Base-by-base conservation (phyloP, 2,888 invertebrate species). In the Notodonta dromedarius region DNA sequence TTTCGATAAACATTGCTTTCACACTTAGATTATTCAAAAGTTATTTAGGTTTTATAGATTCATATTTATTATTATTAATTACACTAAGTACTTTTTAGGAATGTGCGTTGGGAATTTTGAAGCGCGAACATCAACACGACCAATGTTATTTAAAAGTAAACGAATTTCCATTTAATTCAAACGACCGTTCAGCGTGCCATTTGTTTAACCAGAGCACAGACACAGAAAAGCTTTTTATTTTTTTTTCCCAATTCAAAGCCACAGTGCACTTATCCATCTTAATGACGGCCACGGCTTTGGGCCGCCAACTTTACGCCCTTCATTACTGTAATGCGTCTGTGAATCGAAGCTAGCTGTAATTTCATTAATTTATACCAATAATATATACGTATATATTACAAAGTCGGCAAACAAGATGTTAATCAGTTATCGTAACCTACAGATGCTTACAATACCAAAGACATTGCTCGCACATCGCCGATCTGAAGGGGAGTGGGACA, bases 181-280 rank as follows among this genome's bases (percentile, higher is more conserved):
- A 60, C 57, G 58, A 58, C 50, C 56, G 55, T 53, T 61, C 59
- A 32, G 52, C 46, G 35, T 60, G 57, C 44, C 63, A 70, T 73
- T 76, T 76, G 24, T 67, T 66, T 52, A 7, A 57, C 57, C 35
- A 40, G 13, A 46, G 56, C 60, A 61, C 62, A 62, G 66, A 69
- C 66, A 69, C 56, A 67, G 67, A 63, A 71, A 71, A 65, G 62
- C 61, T 57, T 69, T 67, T 70, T 71, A 70, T 66, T 78, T 71
- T 74, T 71, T 74, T 77, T 69, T 61, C 59, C 63, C 57, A 61
- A 66, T 65, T 55, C 42, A 39, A 52, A 51, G 42, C 66, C 61
- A 60, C 59, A 61, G 66, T 70, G 61, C 70, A 69, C 52, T 66
- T 39, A 63, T 61, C 46, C 53, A 59, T 53, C 55, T 57, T 68